Evolutionary conservation across 2,113 vertebrate species (phyloP), one percentile per base, ranked within the genome.

Genomic region (Rhipidura dahli): DNA sequence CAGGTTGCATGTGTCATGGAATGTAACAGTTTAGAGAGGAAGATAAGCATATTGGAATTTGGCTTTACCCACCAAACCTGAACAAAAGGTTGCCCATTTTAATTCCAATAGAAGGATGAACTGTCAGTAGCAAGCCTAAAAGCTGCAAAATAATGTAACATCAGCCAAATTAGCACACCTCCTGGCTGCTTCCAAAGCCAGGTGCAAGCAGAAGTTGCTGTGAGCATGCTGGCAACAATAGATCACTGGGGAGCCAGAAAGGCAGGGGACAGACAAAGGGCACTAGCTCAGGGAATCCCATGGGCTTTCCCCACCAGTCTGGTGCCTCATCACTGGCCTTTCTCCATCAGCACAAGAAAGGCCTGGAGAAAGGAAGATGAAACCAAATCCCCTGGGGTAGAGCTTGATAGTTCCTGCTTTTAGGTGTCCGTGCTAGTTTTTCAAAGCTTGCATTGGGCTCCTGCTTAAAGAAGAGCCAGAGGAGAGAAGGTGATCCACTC

Each of bases 121-220:
- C 31, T 47, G 33, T 37, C 60, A 59, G 51, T 24, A 66, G n/a
- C 51, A 60, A 86, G 50, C 12, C 73, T 60, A 84, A 70, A 84
- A 73, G 27, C 28, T 70, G 39, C 30, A 90, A 82, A 92, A 66
- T 28, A 39, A 59, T 24, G 31, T 17, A 17, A 23, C 28, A 44
- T 47, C 59, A 81, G 37, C 23, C 0, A 0, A 42, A 39, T 24
- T 19, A 35, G 35, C 51, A 33, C 27, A 49, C 22, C 28, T 64
- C n/a, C 59, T 42, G 30, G 17, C 44, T 63, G 51, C 78, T 82
- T 72, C 44, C 53, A 61, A 50, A 92, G 72, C 33, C 35, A 80
- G 39, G 71, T 39, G 37, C 42, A 42, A 51, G 35, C 73, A 85
- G 69, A 82, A 45, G 20, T 30, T 84, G 45, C 69, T 57, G 28